Evolutionary conservation across 2,888 invertebrate genomes (phyloP).

Genomic region (Pristionchus japonicus): DNA sequence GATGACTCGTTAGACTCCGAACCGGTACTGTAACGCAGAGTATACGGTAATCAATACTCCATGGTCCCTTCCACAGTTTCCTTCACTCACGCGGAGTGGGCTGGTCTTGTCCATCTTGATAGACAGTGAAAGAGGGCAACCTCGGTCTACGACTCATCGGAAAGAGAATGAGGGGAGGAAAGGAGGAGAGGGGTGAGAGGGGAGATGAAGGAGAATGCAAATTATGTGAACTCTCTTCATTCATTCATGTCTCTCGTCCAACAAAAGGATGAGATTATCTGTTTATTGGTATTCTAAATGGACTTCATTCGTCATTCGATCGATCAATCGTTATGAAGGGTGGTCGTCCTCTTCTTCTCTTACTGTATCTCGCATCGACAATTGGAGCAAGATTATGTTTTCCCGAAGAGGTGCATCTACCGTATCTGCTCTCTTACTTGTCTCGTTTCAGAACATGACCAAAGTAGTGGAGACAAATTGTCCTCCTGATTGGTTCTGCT

Average conservation of each 20-base stretch:
- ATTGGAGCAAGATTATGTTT: neutral
- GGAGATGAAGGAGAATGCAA: neutral
- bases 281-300: neutral
- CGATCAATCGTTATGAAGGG: neutral
- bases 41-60: neutral
- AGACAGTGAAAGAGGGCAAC: neutral
- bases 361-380: neutral
- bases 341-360: neutral
- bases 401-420: neutral
- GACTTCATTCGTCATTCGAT: neutral
- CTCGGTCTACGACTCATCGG: neutral
- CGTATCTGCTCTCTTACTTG: neutral
- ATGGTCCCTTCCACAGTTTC: neutral
- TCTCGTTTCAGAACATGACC: neutral
- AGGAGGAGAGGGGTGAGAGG: neutral
- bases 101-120: neutral
- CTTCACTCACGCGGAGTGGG: neutral
- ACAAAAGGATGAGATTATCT: neutral
- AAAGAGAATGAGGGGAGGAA: neutral
- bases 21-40: neutral
- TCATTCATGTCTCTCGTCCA: neutral
- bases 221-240: neutral
- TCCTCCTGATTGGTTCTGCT: conserved; percentile 5
- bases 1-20: neutral
- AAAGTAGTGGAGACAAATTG: neutral